Percentiles rank a stretch among this genome's conserved stretches.
These are phyloP conservation scores for Molossus molossus DNA, from an alignment of 2,797 vertebrate species.

Conservation along the genomic window DNA sequence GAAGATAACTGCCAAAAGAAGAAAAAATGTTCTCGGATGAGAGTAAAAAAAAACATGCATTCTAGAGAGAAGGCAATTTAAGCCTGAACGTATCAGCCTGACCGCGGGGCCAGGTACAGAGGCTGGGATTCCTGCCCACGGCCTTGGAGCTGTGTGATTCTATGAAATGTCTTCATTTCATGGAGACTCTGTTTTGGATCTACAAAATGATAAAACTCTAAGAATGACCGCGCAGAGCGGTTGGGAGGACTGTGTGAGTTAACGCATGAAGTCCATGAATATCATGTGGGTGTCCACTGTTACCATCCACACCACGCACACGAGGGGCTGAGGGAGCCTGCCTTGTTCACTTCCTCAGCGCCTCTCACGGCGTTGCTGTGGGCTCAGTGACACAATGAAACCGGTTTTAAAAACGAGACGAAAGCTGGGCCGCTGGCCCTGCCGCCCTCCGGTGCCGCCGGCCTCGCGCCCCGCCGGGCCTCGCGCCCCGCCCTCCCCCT, in stretches of 20 bases:
- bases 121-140: background rate
- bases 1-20: no score
- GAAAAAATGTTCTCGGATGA: no score
- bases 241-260: no score
- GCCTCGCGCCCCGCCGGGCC: rapidly evolving
- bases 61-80: background rate
- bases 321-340: no score
- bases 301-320: no score
- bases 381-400: background rate
- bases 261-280: no score
- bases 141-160: background rate
- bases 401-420: background rate
- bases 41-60: background rate
- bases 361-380: background rate
- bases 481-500: no score
- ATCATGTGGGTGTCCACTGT: no score
- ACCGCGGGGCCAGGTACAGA: background rate
- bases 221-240: background rate
- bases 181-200: background rate
- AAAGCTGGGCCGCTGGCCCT: background rate
- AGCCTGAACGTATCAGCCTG: background rate
- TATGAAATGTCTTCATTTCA: background rate
- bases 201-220: constrained; percentile 32
- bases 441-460: no score
- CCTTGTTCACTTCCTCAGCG: background rate